A percentile compares a stretch with the other conserved stretches of the same genome.
These are phyloP conservation scores for Dryadula phaetusa DNA, from an alignment of 2,888 invertebrate genomes.

Conservation along the genomic window DNA sequence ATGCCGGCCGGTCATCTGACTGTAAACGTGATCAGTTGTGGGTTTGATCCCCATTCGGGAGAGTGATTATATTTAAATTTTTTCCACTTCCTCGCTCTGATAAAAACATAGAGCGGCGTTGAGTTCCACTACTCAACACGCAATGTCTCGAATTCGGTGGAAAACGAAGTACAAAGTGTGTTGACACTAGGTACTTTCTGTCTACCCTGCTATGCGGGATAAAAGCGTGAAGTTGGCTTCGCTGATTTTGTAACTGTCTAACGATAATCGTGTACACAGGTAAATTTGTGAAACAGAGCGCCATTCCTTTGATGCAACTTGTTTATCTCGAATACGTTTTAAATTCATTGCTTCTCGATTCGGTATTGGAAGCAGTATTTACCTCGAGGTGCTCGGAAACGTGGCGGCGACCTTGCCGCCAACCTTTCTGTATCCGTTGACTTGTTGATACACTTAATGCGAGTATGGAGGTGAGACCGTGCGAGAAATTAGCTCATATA, in stretches of 20 bases:
- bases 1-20: too few species aligned
- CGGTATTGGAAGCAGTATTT: slow-evolving; percentile 29
- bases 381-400: slow-evolving; percentile 45
- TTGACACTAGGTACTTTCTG: too few species aligned
- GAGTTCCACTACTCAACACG: too few species aligned
- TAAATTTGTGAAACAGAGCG: neutral
- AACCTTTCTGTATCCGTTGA: slow-evolving; percentile 39
- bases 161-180: too few species aligned
- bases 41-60: too few species aligned
- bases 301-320: neutral
- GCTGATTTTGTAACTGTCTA: neutral
- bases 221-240: neutral
- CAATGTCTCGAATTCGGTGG: too few species aligned
- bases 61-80: too few species aligned
- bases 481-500: neutral
- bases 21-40: too few species aligned
- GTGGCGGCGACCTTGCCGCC: slow-evolving; percentile 53
- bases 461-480: neutral
- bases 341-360: slow-evolving; percentile 32
- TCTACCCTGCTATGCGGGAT: too few species aligned
- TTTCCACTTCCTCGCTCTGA: too few species aligned
- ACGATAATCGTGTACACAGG: neutral
- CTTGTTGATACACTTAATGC: slow-evolving; percentile 17
- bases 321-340: slow-evolving; percentile 11
- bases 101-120: too few species aligned